phyloP scores from a whole-genome alignment of 2,113 vertebrate species.

The Dromas ardeola region DNA sequence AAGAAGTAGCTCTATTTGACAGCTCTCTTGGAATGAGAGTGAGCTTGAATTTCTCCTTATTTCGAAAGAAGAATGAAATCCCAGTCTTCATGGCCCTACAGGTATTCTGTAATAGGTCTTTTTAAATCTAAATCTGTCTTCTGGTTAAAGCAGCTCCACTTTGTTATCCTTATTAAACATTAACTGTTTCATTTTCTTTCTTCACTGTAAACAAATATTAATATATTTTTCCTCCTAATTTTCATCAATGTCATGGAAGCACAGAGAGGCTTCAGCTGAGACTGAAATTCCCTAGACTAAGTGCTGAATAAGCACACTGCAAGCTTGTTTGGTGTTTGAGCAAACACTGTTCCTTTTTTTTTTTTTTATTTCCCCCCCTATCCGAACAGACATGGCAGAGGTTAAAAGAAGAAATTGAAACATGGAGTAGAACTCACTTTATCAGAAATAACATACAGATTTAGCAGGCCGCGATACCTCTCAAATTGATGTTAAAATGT shows the following conservation, averaged over 20 bases:
- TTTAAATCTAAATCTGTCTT: neutral
- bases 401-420: neutral
- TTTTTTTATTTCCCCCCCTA: too few species aligned
- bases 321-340: neutral
- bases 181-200: neutral
- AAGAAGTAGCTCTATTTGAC: neutral
- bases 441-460: neutral
- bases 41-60: neutral
- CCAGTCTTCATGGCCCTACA: neutral
- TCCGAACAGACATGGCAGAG: neutral
- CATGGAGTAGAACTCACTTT: neutral
- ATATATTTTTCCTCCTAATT: neutral
- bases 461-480: neutral
- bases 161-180: neutral
- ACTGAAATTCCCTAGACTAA: neutral
- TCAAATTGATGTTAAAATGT: neutral
- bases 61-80: neutral
- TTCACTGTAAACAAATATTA: neutral
- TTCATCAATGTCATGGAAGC: neutral
- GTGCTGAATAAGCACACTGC: neutral
- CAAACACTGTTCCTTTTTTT: neutral
- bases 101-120: neutral
- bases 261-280: neutral
- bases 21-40: neutral
- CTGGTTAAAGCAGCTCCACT: neutral